Evolutionary conservation across 1,140 invertebrate genomes (phyloP).

Genomic region (Solenopsis invicta): DNA sequence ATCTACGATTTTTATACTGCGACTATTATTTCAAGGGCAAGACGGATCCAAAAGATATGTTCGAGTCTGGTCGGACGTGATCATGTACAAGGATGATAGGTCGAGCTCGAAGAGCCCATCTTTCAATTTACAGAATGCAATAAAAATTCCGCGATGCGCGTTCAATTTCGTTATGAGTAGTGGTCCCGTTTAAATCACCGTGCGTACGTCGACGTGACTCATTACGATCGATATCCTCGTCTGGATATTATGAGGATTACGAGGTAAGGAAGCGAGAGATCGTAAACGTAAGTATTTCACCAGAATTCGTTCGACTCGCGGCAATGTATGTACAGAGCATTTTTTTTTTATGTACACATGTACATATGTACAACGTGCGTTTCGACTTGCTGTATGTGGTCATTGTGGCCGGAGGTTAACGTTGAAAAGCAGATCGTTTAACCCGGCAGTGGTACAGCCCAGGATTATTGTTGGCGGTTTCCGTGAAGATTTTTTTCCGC

Average conservation of each 20-base stretch:
- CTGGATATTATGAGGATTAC: not conserved
- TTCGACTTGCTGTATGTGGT: constrained; percentile 48
- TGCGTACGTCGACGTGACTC: not conserved
- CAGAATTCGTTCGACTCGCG: constrained; percentile 41
- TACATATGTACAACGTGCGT: constrained; percentile 62
- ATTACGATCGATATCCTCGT: not conserved
- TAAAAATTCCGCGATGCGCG: not conserved
- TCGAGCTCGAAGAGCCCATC: not conserved
- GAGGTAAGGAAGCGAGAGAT: not conserved
- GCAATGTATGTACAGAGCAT: constrained; percentile 33
- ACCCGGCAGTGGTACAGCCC: constrained; percentile 43
- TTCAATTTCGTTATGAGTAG: constrained; percentile 6
- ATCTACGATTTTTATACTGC: not conserved
- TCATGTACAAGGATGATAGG: not conserved
- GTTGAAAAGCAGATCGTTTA: constrained; percentile 9
- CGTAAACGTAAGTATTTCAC: not conserved
- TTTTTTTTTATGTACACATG: constrained; percentile 50
- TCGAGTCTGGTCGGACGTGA: not conserved
- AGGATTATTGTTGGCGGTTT: not conserved
- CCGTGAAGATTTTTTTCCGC: not conserved
- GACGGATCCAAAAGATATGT: constrained; percentile 1
- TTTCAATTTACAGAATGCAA: not conserved
- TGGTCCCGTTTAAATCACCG: constrained; percentile 36
- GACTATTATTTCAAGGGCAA: not conserved
- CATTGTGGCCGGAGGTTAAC: constrained; percentile 35